Evolutionary conservation across 37 sponge, comb jelly and placozoan species (phyloP), one percentile per base, ranked within the genome.

Genomic region (Amphimedon queenslandica): DNA sequence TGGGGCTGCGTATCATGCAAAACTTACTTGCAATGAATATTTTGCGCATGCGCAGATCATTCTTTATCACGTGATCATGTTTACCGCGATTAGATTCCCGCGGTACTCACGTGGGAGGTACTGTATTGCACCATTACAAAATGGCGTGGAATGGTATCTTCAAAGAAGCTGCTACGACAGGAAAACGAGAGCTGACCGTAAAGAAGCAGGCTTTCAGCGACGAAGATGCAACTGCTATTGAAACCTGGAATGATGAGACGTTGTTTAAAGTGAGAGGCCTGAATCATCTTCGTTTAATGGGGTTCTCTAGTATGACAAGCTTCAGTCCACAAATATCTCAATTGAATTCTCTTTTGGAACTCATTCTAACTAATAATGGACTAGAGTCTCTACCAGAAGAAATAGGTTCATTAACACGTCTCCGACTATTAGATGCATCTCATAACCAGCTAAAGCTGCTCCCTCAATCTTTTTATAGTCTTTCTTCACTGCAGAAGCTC

Each of bases 381-480:
- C 40, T 92, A 27, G 27, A 66, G 4, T 31, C 60, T 27, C 66
- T 92, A 3, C 90, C 93, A 11, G 69, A 64, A 23, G 86, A 84
- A 33, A 81, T 88, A 0, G 69, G 79, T 20, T 8, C 40, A 5
- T 84, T 92, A 6, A 38, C 40, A 28, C 57, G 63, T 57, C 67
- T 92, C 55, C 80, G 77, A 53, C 61, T 74, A 13, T 56, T 94
- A 33, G 95, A 94, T 73, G 63, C 87, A 34, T 88, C 92, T 34
- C 57, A 64, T 3, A 94, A 91, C 57, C 65, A 67, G 40, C 79
- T 94, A 6, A 24, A 56, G 18, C 58, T 51, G 0, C 65, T 94
- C 13, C 95, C 95, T 29, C 29, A 38, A 28, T 76, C 81, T 11
- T 51, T 94, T 16, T 88, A 81, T 71, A 34, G 23, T 37, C 63